These are phyloP conservation scores for Sitta carolinensis DNA, from an alignment of 2,797 vertebrate species.

Conservation along the genomic window DNA sequence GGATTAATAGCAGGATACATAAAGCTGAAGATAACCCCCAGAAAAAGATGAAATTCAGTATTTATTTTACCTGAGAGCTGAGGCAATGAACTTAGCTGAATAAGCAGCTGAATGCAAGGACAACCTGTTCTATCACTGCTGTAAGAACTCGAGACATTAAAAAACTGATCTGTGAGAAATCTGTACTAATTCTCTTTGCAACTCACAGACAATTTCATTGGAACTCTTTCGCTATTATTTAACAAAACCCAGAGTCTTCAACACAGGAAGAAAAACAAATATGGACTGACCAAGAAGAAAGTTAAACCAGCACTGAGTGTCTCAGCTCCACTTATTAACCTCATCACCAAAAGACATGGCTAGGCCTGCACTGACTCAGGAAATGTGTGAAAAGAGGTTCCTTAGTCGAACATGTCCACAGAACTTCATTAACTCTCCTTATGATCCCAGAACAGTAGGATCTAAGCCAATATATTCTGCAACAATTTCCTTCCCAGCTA, in stretches of 20 bases:
- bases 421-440: constrained; percentile 15
- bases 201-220: not conserved
- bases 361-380: not conserved
- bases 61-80: not conserved
- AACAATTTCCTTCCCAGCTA: constrained; percentile 12
- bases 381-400: constrained; percentile 12
- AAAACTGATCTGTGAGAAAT: not conserved
- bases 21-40: not conserved
- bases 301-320: not conserved
- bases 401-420: not conserved
- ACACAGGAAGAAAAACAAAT: not conserved
- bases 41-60: not conserved
- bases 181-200: not conserved
- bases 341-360: not conserved
- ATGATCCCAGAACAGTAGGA: constrained; percentile 19
- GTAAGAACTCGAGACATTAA: not conserved
- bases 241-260: not conserved
- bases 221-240: not conserved
- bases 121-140: not conserved
- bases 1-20: not conserved
- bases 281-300: not conserved
- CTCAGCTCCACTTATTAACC: constrained; percentile 3
- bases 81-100: not conserved
- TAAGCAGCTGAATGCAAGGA: not conserved
- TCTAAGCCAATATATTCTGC: constrained; percentile 26